Evolutionary conservation across 2,797 vertebrate species (phyloP).

Genomic region (Betta splendens): DNA sequence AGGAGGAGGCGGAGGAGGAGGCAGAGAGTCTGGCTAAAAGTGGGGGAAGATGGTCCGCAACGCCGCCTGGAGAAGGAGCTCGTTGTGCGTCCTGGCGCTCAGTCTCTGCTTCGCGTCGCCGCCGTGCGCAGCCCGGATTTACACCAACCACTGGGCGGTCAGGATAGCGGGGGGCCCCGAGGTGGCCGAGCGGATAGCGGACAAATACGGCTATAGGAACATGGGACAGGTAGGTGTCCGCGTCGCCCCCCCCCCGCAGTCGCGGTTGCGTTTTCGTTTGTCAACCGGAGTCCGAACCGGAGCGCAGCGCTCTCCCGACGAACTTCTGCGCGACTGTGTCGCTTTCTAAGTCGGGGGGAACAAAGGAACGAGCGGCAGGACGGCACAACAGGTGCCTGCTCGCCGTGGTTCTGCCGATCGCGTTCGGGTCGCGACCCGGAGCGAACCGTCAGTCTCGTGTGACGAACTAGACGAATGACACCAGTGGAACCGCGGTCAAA

Average conservation of each 20-base stretch:
- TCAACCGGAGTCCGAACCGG: conserved; percentile 33
- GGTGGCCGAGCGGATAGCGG: conserved; percentile 91
- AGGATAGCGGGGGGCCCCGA: conserved; percentile 90
- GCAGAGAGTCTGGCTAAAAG: conserved; percentile 70
- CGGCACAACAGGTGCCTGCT: conserved; percentile 80
- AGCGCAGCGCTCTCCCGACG: neutral
- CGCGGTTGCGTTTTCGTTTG: neutral
- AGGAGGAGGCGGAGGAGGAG: conserved; percentile 65
- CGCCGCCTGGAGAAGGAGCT: conserved; percentile 77
- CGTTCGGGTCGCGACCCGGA: conserved; percentile 22
- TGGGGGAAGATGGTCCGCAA: conserved; percentile 88
- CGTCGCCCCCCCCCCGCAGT: no score
- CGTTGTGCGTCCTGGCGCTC: conserved; percentile 87
- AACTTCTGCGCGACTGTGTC: neutral
- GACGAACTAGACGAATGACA: no score
- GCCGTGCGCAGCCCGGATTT: conserved; percentile 90
- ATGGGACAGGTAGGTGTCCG: conserved; percentile 96
- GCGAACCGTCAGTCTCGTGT: conserved; percentile 1
- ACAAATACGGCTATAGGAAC: conserved; percentile 96
- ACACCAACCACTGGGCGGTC: conserved; percentile 99
- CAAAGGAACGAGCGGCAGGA: conserved; percentile 34
- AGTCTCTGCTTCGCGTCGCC: conserved; percentile 86
- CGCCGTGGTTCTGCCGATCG: conserved; percentile 17
- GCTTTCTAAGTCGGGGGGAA: conserved; percentile 5
- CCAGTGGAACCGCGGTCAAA: conserved; percentile 8